Evolutionary conservation across 2,888 invertebrate genomes (phyloP), one percentile per base, ranked within the genome.

Genomic region (Drosophila prostipennis): DNA sequence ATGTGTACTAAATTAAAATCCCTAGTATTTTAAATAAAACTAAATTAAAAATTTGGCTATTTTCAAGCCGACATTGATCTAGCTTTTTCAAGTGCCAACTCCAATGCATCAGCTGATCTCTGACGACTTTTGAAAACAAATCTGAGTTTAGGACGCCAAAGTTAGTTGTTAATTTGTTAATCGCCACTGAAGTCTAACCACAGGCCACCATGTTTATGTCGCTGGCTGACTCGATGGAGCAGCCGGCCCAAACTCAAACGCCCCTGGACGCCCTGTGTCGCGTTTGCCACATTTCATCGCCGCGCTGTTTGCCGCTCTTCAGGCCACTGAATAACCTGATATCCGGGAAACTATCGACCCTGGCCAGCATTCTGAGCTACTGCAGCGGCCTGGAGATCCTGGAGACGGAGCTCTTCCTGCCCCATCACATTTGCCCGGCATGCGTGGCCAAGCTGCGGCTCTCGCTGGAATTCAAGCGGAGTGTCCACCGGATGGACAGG

Each of bases 321-420:
- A 79, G 87, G 39, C 72, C 79, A 1, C 89, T 48, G 2, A 7
- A 32, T 7, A 13, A 89, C 0, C 60, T 84, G 45, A 63, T 91
- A 14, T 75, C 86, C 72, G 90, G 88, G 7, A 88, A 91, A 52
- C 61, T 84, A n/a, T 90, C 87, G 10, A 91, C 91, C n/a, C 65
- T 92, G 40, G 90, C 90, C 6, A 72, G 74, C 3, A 77, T 91
- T 72, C 68, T 92, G 13, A 63, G 56, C 29, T 89, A 88, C 48
- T 90, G 89, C 74, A 72, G 77, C 29, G 78, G 82, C 54, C 34
- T 90, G 52, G 73, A 80, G 10, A 74, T 89, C 14, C 23, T 73
- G 1, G 79, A 80, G 32, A 72, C 82, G 7, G 91, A 91, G 26
- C 67, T 75, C 6, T 78, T 67, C 4, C 73, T 91, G 36, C 91